Conservation (phyloP, 2,797 vertebrate genomes). For the Pempheris klunzingeri region DNA sequence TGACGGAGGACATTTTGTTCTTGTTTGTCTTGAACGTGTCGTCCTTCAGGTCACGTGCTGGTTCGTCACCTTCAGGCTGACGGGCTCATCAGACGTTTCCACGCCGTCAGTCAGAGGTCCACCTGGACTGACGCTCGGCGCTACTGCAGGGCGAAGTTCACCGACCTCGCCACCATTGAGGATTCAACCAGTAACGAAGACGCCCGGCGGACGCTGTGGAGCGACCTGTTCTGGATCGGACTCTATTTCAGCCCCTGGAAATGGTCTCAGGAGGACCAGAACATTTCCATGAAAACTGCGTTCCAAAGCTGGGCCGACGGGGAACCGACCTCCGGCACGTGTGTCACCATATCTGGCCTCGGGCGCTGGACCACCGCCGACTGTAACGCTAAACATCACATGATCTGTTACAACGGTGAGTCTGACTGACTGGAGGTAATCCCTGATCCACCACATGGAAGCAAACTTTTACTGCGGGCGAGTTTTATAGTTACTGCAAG, state of each 20-base stretch:
- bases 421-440: too few species aligned
- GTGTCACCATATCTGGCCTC: accelerated
- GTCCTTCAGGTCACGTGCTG: constrained; percentile 21
- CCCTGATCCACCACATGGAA: too few species aligned
- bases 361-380: accelerated
- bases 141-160: constrained; percentile 35
- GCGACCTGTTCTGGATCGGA: constrained; percentile 27
- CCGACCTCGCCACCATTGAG: constrained; percentile 35
- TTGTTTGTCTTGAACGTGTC: not conserved
- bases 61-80: not conserved
- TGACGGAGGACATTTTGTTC: too few species aligned
- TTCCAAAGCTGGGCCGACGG: accelerated
- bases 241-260: constrained; percentile 9
- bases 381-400: accelerated
- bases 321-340: accelerated
- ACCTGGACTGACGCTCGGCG: constrained; percentile 31
- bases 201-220: accelerated
- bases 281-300: accelerated
- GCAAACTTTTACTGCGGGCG: too few species aligned
- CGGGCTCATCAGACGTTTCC: not conserved
- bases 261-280: not conserved
- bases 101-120: accelerated
- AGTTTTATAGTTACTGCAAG: too few species aligned
- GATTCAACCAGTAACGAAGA: accelerated
- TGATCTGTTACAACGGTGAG: constrained; percentile 37